Conservation (phyloP, 2,888 invertebrate species). For the Agonopterix subpropinquella region DNA sequence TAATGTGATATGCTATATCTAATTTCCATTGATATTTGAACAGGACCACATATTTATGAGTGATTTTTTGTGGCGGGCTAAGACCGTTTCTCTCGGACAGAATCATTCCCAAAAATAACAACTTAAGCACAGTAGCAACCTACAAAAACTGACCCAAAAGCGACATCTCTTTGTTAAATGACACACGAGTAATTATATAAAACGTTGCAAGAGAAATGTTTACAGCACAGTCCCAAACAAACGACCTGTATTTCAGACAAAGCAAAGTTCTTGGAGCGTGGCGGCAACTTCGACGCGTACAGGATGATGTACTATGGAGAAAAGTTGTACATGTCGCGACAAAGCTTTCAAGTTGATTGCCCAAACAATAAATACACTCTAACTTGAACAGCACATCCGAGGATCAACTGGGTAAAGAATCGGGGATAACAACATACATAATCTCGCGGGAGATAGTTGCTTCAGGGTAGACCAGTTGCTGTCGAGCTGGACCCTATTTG, state of each 20-base stretch:
- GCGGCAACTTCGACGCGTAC: conserved; percentile 7
- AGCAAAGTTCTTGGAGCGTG: conserved; percentile 12
- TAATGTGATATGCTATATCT: too few species aligned
- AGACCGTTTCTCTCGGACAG: too few species aligned
- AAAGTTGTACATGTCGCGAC: conserved; percentile 22
- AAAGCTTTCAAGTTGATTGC: conserved; percentile 58
- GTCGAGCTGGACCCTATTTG: too few species aligned
- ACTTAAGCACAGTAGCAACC: too few species aligned
- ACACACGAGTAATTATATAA: conserved; percentile 4
- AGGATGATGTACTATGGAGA: conserved; percentile 4
- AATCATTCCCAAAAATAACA: too few species aligned
- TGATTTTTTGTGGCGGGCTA: too few species aligned
- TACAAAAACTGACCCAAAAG: too few species aligned
- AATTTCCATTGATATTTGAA: too few species aligned
- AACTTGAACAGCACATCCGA: conserved; percentile 22
- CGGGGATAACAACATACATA: neutral
- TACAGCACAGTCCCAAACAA: conserved; percentile 20
- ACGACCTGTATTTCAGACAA: conserved; percentile 22
- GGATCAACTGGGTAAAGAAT: conserved; percentile 3
- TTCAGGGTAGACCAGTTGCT: too few species aligned
- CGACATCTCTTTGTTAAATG: neutral
- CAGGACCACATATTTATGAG: too few species aligned
- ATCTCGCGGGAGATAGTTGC: too few species aligned
- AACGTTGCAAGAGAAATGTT: conserved; percentile 6
- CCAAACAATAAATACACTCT: conserved; percentile 50